A percentile compares a stretch with the other conserved stretches of the same genome.
These are phyloP conservation scores for Atherix ibis DNA, from an alignment of 2,888 invertebrate species.

Conservation along the genomic window DNA sequence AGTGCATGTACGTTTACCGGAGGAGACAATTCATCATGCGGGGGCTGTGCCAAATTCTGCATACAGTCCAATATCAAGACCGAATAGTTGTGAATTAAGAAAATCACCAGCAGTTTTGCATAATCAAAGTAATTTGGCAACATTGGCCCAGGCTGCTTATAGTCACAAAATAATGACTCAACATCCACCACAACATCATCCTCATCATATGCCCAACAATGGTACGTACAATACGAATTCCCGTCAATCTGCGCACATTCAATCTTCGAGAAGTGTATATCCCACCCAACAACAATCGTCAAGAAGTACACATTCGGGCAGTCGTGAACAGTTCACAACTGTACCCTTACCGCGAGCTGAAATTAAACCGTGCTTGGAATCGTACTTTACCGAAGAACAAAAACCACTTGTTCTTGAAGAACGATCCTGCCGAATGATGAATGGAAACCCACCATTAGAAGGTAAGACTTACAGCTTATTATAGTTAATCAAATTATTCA, in stretches of 20 bases:
- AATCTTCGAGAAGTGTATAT: slow-evolving; percentile 9
- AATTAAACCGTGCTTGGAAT: slow-evolving; percentile 55
- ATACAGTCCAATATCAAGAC: slow-evolving; percentile 37
- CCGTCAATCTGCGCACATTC: slow-evolving; percentile 1
- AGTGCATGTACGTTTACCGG: slow-evolving; percentile 37
- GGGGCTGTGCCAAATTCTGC: slow-evolving; percentile 14
- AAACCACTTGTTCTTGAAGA: slow-evolving; percentile 28
- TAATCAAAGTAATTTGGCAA: slow-evolving; percentile 23
- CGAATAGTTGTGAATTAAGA: slow-evolving; percentile 35
- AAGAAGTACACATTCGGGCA: slow-evolving; percentile 1
- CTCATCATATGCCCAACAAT: slow-evolving; percentile 11
- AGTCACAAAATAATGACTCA: slow-evolving; percentile 22
- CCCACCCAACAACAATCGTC: slow-evolving; percentile 5
- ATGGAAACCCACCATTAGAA: slow-evolving; percentile 31
- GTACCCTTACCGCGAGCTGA: slow-evolving; percentile 48
- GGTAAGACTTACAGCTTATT: slow-evolving; percentile 17
- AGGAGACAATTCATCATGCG: slow-evolving; percentile 17
- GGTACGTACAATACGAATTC: slow-evolving; percentile 4
- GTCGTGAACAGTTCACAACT: slow-evolving; percentile 18
- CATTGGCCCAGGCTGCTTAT: slow-evolving; percentile 30
- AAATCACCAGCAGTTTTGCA: slow-evolving; percentile 16
- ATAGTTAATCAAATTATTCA: neutral
- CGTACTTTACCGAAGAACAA: slow-evolving; percentile 50
- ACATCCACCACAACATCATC: slow-evolving; percentile 10
- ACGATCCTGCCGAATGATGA: slow-evolving; percentile 20